phyloP scores from a whole-genome alignment of 2,113 vertebrate species.

The Rhinolophus ferrumequinum region DNA sequence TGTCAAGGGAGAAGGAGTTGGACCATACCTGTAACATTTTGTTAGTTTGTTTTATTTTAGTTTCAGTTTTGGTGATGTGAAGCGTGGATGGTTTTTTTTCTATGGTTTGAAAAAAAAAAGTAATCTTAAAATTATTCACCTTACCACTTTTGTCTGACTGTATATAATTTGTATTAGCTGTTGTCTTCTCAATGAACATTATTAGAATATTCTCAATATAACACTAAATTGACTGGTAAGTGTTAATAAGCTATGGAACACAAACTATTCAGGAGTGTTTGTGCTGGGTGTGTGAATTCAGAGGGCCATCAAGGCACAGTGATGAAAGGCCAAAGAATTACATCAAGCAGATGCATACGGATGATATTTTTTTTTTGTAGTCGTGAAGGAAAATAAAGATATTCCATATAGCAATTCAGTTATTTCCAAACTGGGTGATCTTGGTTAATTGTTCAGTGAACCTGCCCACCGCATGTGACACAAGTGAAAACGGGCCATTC shows the following conservation, averaged over 20 bases:
- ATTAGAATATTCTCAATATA: conserved; percentile 8
- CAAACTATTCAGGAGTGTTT: background rate
- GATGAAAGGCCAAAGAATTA: background rate
- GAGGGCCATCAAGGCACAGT: background rate
- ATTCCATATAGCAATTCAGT: background rate
- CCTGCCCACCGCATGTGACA: background rate
- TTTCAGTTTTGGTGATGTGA: background rate
- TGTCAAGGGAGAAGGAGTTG: background rate
- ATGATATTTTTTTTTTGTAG: background rate
- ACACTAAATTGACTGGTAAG: conserved; percentile 21
- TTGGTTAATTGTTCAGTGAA: background rate
- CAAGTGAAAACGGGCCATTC: background rate
- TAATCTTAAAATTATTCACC: background rate
- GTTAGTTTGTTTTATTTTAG: background rate
- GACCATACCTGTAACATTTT: background rate
- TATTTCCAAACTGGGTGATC: background rate
- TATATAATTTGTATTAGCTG: background rate
- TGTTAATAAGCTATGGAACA: conserved; percentile 15
- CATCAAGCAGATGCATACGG: background rate
- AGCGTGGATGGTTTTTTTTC: background rate
- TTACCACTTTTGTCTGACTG: background rate
- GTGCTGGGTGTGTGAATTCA: background rate
- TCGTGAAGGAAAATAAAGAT: conserved; percentile 27
- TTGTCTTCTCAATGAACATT: background rate
- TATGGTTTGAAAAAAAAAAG: background rate